These are phyloP conservation scores for Neotoxoptera formosana DNA, from an alignment of 1,140 invertebrate species.

Conservation along the genomic window DNA sequence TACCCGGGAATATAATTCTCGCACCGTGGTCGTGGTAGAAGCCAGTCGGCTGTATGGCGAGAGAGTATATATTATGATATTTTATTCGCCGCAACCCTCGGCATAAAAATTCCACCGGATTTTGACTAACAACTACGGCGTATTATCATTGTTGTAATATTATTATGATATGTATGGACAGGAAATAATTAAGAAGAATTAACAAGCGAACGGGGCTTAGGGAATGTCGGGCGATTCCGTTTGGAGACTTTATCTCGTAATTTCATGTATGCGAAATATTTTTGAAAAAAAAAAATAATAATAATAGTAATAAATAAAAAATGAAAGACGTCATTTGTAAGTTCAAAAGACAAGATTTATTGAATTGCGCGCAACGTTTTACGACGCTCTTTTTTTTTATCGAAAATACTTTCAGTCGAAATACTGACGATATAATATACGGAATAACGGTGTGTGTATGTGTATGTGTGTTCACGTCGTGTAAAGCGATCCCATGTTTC, in stretches of 20 bases:
- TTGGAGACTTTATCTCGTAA: background rate
- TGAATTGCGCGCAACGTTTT: background rate
- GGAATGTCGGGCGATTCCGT: background rate
- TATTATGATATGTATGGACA: background rate
- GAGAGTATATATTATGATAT: background rate
- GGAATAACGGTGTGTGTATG: background rate
- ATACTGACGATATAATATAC: background rate
- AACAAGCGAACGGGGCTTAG: background rate
- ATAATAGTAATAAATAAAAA: background rate
- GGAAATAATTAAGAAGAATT: slow-evolving; percentile 32
- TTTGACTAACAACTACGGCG: background rate
- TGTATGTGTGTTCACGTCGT: background rate
- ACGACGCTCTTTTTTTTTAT: background rate
- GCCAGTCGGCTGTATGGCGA: background rate
- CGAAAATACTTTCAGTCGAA: background rate
- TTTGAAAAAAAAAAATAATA: background rate
- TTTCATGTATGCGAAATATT: background rate
- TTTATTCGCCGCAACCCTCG: background rate
- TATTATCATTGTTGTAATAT: background rate
- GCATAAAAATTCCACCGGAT: background rate
- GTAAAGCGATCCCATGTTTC: background rate
- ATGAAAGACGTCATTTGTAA: background rate
- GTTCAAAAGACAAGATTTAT: slow-evolving; percentile 24
- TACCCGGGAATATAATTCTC: background rate
- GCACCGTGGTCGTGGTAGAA: background rate